Evolutionary conservation across 37 sponge, comb jelly and placozoan genomes (phyloP).

Genomic region (Cliona cf. orientalis): DNA sequence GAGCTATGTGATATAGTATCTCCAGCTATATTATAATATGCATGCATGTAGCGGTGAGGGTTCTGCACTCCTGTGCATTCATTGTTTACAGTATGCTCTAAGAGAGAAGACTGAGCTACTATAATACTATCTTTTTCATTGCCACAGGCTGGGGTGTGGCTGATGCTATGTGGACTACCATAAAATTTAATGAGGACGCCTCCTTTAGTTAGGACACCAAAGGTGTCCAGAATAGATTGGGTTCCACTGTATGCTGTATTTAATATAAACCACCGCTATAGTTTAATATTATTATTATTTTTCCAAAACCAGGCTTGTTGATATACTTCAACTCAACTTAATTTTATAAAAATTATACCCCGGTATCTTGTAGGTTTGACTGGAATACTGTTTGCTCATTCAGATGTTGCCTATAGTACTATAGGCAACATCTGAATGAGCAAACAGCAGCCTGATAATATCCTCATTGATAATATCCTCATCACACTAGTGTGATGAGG

Average conservation of each 20-base stretch:
- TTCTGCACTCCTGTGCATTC: too few species aligned
- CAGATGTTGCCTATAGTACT: conserved; percentile 44
- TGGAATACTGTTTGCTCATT: conserved; percentile 35
- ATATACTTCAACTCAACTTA: not conserved
- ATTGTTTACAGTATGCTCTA: conserved; percentile 47
- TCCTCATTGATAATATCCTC: conserved; percentile 21
- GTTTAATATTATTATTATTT: too few species aligned
- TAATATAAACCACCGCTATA: too few species aligned
- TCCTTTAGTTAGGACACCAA: too few species aligned
- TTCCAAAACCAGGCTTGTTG: too few species aligned
- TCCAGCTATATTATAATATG: too few species aligned
- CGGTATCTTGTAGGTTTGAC: conserved; percentile 24
- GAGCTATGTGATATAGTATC: too few species aligned
- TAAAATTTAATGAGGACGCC: too few species aligned
- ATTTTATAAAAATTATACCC: too few species aligned
- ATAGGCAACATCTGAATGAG: conserved; percentile 13
- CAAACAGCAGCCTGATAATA: conserved; percentile 36
- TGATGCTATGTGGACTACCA: conserved; percentile 60
- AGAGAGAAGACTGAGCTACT: conserved; percentile 46
- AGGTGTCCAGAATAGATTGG: too few species aligned
- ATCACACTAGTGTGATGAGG: not conserved
- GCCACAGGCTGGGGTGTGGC: conserved; percentile 48
- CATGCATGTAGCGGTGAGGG: too few species aligned
- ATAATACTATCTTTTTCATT: conserved; percentile 40
- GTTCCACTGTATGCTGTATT: too few species aligned